These are phyloP conservation scores for Trilocha varians DNA, from an alignment of 2,888 invertebrate species.

Conservation along the genomic window DNA sequence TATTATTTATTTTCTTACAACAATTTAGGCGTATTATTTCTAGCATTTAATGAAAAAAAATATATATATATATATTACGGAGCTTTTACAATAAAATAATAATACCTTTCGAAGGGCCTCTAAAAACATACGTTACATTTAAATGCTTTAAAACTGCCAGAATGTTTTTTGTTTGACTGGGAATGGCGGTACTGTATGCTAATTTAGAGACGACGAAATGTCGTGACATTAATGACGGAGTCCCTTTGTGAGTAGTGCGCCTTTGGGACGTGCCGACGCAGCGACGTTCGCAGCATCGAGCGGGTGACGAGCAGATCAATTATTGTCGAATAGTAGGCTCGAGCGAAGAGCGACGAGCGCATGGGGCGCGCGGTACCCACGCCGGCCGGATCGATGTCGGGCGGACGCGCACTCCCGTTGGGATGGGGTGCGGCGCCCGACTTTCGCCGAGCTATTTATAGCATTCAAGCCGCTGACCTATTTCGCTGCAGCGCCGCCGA, in stretches of 20 bases:
- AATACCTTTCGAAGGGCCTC: not conserved
- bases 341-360: conserved; percentile 19
- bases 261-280: conserved; percentile 3
- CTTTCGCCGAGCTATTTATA: conserved; percentile 72
- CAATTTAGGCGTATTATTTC: too few relatives aligned
- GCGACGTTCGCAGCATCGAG: conserved; percentile 5
- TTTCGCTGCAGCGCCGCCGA: conserved; percentile 66
- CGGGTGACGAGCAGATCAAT: conserved; percentile 10
- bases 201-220: not conserved
- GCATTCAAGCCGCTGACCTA: conserved; percentile 72
- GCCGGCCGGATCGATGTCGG: conserved; percentile 34
- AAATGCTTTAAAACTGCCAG: not conserved
- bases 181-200: not conserved
- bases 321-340: conserved; percentile 21
- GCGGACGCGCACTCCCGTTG: conserved; percentile 37
- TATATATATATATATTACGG: too few relatives aligned
- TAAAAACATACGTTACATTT: not conserved
- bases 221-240: not conserved
- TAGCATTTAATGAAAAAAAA: too few relatives aligned
- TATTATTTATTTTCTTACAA: not conserved
- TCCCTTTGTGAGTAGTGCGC: not conserved
- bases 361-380: conserved; percentile 19
- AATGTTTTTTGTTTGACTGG: not conserved
- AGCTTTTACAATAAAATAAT: too few relatives aligned
- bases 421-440: conserved; percentile 65